Conservation (phyloP, 2,113 vertebrate species). For the Coptodon rendalli region DNA sequence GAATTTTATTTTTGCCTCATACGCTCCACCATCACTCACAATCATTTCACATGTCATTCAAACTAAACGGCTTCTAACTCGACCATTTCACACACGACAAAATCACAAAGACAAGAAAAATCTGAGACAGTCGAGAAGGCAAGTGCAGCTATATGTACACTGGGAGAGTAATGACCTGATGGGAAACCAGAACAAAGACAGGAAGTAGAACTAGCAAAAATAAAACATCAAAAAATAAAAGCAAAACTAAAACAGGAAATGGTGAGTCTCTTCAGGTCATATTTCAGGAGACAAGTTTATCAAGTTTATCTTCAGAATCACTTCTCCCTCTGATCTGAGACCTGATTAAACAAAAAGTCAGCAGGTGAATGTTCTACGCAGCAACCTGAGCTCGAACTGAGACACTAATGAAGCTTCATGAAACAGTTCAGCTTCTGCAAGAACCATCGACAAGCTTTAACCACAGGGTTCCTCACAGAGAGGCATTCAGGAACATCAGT, state of each 20-base stretch:
- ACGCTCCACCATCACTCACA: neutral
- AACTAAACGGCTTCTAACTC: neutral
- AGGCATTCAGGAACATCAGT: neutral
- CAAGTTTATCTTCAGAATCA: neutral
- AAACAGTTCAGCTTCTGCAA: neutral
- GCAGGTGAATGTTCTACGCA: neutral
- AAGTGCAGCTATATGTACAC: neutral
- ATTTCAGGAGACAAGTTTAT: neutral
- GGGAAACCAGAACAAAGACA: neutral
- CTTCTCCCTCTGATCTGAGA: neutral
- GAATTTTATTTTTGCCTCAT: neutral
- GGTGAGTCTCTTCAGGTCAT: neutral
- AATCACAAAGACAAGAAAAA: neutral
- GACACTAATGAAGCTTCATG: neutral
- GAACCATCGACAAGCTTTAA: neutral
- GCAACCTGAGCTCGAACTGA: neutral
- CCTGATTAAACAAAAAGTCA: neutral
- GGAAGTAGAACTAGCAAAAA: neutral
- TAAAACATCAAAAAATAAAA: neutral
- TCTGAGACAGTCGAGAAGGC: neutral
- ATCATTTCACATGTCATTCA: neutral
- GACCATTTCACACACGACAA: neutral
- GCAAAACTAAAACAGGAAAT: neutral
- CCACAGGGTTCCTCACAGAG: neutral
- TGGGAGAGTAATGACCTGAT: neutral